phyloP scores from a whole-genome alignment of 2,888 invertebrate species.

The Drosophila rubida region DNA sequence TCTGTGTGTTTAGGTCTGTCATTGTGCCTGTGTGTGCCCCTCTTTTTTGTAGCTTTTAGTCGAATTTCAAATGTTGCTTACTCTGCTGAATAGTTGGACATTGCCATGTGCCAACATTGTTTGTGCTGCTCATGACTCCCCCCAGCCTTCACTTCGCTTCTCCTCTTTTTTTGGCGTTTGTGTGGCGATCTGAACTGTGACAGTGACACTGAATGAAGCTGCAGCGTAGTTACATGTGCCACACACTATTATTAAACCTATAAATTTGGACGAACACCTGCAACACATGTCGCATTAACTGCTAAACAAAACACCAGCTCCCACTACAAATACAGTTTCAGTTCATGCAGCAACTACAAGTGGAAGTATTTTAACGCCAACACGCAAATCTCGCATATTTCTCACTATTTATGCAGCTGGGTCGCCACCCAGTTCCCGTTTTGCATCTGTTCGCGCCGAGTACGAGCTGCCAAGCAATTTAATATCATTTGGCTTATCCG shows the following conservation, averaged over 20 bases:
- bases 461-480: constrained; percentile 47
- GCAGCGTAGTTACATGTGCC: constrained; percentile 33
- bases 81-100: constrained; percentile 69
- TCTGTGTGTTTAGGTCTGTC: constrained; percentile 44
- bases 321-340: background rate
- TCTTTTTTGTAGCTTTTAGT: constrained; percentile 60
- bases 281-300: constrained; percentile 55
- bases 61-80: constrained; percentile 80
- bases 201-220: constrained; percentile 43
- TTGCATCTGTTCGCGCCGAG: constrained; percentile 59
- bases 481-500: constrained; percentile 57
- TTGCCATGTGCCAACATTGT: constrained; percentile 52
- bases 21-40: constrained; percentile 5
- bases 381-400: constrained; percentile 53
- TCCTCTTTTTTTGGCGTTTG: constrained; percentile 9
- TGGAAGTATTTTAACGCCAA: constrained; percentile 15
- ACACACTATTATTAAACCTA: constrained; percentile 67
- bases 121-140: constrained; percentile 20
- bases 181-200: constrained; percentile 32
- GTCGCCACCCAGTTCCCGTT: constrained; percentile 23
- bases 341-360: background rate
- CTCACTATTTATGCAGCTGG: constrained; percentile 49
- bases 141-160: background rate
- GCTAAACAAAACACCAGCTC: constrained; percentile 7
- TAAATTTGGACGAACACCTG: constrained; percentile 63